Base-by-base conservation (phyloP, 92 coral and sea anemone species). In the Heliopora coerulea region DNA sequence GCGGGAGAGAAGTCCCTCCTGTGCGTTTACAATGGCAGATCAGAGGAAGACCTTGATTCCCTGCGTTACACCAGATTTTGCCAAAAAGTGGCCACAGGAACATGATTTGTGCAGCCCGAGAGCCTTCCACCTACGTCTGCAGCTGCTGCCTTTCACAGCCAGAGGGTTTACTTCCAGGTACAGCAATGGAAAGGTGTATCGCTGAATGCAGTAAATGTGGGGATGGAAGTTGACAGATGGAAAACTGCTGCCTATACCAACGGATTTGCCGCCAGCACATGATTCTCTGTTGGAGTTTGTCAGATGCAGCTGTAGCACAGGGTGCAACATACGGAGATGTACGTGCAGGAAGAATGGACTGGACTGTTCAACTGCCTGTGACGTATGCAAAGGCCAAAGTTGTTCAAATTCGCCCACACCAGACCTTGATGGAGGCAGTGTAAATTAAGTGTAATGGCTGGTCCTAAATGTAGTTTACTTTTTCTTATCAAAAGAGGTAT, bases 1-100 rank as follows among this genome's bases (percentile, higher is more conserved):
- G 87, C 90, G 35, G 87, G 85, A 21, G 82, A 86, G 59, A 86
- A 74, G 10, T 79, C 84, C 52, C 79, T 86, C 25, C 82, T 80
- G 39, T 59, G 49, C 23, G 68, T 85, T 8, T 81, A 74, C 69
- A 74, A 75, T 37, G 86, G 83, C 10, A 82, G 79, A 48, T 54
- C 70, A 12, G 89, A 80, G 11, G 84, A 86, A n/a, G n/a, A n/a
- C n/a, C n/a, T n/a, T n/a, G 27, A 82, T 41, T 61, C 54, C n/a
- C 21, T 82, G 59, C 62, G 82, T 30, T 82, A 82, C 33, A 46
- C 86, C 33, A 27, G 48, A 31, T 82, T 82, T 40, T 75, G 82
- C 49, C 77, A 56, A 30, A 12, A 83, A 78, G 3, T 80, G 72
- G 40, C 19, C 33, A 59, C 72, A 82, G 27, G 58, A 86, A 31